These are phyloP conservation scores for Fragum sueziense DNA, from an alignment of 2,888 invertebrate genomes.

Conservation along the genomic window DNA sequence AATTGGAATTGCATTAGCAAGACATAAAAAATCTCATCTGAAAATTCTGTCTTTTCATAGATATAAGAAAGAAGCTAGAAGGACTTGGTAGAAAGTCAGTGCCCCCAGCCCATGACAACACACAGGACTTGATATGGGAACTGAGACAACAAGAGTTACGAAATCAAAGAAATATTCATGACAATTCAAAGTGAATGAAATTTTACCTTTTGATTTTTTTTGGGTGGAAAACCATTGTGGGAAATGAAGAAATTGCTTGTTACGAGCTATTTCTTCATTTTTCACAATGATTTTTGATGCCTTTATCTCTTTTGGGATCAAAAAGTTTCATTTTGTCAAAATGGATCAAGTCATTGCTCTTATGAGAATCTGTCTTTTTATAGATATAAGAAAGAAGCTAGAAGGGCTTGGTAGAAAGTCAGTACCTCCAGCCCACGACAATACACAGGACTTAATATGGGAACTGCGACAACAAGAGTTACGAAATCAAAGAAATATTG, in stretches of 20 bases:
- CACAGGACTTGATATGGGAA: conserved; percentile 70
- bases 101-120: conserved; percentile 63
- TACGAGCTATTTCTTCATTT: too few relatives aligned
- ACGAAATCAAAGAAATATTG: conserved; percentile 72
- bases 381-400: conserved; percentile 74
- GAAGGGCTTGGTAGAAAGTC: conserved; percentile 67
- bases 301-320: too few relatives aligned
- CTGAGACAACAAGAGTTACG: conserved; percentile 73
- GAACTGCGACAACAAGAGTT: conserved; percentile 74
- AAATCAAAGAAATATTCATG: conserved; percentile 73
- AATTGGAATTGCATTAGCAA: too few relatives aligned
- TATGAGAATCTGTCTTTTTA: neutral
- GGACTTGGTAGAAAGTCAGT: conserved; percentile 64
- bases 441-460: conserved; percentile 68
- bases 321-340: too few relatives aligned
- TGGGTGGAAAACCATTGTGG: too few relatives aligned
- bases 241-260: too few relatives aligned
- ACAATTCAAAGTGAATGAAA: too few relatives aligned
- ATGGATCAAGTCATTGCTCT: neutral
- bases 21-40: too few relatives aligned
- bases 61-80: conserved; percentile 72
- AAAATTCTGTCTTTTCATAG: conserved; percentile 45
- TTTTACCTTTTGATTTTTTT: too few relatives aligned
- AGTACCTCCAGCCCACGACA: conserved; percentile 61
- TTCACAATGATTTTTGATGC: too few relatives aligned